Evolutionary conservation across 2,113 vertebrate genomes (phyloP).

Genomic region (Pagrus major): DNA sequence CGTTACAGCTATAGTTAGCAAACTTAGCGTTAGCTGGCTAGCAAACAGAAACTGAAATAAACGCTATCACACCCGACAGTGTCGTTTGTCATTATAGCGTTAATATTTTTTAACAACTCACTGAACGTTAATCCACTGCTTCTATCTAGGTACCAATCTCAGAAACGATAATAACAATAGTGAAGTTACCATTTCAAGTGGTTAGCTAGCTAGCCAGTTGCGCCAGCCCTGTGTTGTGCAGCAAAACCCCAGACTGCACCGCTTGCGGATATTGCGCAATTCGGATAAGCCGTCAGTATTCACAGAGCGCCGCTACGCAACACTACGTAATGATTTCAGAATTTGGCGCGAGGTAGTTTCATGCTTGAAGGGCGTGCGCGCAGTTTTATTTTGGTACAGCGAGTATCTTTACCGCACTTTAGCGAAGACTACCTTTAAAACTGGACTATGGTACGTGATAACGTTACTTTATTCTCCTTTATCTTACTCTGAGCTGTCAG

Average conservation of each 20-base stretch:
- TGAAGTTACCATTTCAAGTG: conserved; percentile 79
- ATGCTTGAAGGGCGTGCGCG: not conserved
- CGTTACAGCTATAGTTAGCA: conserved; percentile 7
- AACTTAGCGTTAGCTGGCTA: conserved; percentile 55
- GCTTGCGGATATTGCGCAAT: conserved; percentile 68
- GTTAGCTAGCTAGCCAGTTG: conserved; percentile 76
- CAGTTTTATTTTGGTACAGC: not conserved
- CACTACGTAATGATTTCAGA: conserved; percentile 43
- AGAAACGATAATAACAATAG: conserved; percentile 13
- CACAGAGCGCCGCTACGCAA: conserved; percentile 37
- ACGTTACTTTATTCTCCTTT: not conserved
- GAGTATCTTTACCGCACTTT: not conserved
- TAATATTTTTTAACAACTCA: not conserved
- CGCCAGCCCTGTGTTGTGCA: conserved; percentile 75
- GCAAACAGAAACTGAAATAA: conserved; percentile 45
- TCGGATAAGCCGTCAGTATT: conserved; percentile 14
- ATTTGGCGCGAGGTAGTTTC: conserved; percentile 75
- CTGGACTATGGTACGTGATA: conserved; percentile 37
- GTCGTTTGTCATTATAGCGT: not conserved
- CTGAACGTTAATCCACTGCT: not conserved
- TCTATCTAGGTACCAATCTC: not conserved
- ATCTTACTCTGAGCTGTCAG: not conserved
- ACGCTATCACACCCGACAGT: not conserved
- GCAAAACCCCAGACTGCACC: conserved; percentile 80
- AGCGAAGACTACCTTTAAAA: not conserved